Evolutionary conservation across 2,888 invertebrate species (phyloP).

Genomic region (Eupithecia vulgata): DNA sequence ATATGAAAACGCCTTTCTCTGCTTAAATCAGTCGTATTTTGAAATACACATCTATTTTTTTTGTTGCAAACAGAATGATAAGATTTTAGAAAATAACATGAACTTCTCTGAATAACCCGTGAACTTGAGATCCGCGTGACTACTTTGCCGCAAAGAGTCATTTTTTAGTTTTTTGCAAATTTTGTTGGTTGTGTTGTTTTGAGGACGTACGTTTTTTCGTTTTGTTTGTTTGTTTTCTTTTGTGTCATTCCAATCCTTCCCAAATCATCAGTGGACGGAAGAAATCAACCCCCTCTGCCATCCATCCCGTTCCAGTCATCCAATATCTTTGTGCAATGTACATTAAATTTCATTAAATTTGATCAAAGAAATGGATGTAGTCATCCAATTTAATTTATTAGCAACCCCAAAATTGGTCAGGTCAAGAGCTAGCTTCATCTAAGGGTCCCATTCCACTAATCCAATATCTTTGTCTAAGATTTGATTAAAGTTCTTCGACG

Average conservation of each 20-base stretch:
- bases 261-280: background rate
- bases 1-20: background rate
- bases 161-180: too few relatives aligned
- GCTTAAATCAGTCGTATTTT: background rate
- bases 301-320: too few relatives aligned
- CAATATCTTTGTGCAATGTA: too few relatives aligned
- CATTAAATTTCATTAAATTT: too few relatives aligned
- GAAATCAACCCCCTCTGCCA: background rate
- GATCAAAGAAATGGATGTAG: too few relatives aligned
- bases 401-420: too few relatives aligned
- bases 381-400: too few relatives aligned
- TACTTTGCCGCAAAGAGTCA: conserved; percentile 60
- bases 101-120: conserved; percentile 50
- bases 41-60: background rate
- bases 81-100: conserved; percentile 26
- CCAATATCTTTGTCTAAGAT: too few relatives aligned
- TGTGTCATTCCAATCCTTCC: background rate
- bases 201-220: background rate
- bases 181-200: too few relatives aligned
- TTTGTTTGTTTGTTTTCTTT: background rate
- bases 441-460: too few relatives aligned
- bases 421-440: too few relatives aligned
- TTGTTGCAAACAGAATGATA: conserved; percentile 17
- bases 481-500: too few relatives aligned
- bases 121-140: conserved; percentile 57